Evolutionary conservation across 2,888 invertebrate species (phyloP).

Genomic region (Eucera pruinosa): DNA sequence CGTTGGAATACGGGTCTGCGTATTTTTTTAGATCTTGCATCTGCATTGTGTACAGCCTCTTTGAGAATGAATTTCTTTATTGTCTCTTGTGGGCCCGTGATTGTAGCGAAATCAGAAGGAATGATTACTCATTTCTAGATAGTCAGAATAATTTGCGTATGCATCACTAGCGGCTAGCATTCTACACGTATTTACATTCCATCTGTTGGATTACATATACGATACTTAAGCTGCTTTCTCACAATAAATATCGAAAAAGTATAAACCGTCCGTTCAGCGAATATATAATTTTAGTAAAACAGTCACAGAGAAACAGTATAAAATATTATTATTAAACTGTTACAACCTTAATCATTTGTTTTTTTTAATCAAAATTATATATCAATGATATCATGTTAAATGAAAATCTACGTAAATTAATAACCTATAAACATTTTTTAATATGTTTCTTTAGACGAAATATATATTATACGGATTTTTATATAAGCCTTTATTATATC

Average conservation of each 20-base stretch:
- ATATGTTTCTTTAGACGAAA: no score
- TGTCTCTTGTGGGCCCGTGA: conserved; percentile 1
- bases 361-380: no score
- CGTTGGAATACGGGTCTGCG: conserved; percentile 23
- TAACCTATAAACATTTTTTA: no score
- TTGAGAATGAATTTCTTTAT: conserved; percentile 22
- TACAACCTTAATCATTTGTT: no score
- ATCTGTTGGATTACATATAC: conserved; percentile 10
- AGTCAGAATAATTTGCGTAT: conserved; percentile 11
- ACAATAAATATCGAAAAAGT: not conserved
- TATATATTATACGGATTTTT: not conserved
- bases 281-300: not conserved
- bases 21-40: conserved; percentile 27
- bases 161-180: not conserved
- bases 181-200: conserved; percentile 9
- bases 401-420: no score
- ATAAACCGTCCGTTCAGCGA: not conserved
- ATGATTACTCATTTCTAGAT: conserved; percentile 14
- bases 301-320: not conserved
- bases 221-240: conserved; percentile 1
- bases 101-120: conserved; percentile 15
- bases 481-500: no score
- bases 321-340: not conserved
- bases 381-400: no score
- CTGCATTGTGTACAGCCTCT: not conserved